Conservation (phyloP, 2,888 invertebrate species). For the Folsomia manolachei region DNA sequence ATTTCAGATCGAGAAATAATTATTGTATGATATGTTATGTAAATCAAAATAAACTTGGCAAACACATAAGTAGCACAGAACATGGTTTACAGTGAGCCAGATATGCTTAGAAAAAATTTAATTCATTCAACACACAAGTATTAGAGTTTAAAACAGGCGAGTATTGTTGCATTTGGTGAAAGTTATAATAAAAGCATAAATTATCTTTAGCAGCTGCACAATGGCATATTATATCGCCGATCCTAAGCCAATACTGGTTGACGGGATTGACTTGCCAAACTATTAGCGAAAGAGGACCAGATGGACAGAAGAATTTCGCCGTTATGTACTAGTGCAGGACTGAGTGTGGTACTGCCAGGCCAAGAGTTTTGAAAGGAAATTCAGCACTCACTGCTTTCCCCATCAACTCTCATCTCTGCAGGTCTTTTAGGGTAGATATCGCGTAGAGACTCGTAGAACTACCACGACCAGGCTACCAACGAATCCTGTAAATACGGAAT, state of each 20-base stretch:
- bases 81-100: no score
- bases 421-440: constrained; percentile 4
- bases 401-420: background rate
- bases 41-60: no score
- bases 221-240: background rate
- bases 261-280: background rate
- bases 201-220: background rate
- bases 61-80: no score
- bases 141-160: no score
- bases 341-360: background rate
- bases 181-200: no score
- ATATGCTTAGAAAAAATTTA: no score
- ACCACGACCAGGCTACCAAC: background rate
- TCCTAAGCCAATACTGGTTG: background rate
- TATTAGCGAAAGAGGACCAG: constrained; percentile 10
- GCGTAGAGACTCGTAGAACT: no score
- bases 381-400: constrained; percentile 13
- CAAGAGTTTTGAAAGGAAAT: constrained; percentile 13
- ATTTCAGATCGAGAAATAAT: no score
- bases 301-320: constrained; percentile 4
- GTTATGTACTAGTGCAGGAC: background rate
- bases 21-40: no score
- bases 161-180: no score
- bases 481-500: background rate
- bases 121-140: no score